These are phyloP conservation scores for Mormyrus iriodes DNA, from an alignment of 2,113 vertebrate species.

Conservation along the genomic window DNA sequence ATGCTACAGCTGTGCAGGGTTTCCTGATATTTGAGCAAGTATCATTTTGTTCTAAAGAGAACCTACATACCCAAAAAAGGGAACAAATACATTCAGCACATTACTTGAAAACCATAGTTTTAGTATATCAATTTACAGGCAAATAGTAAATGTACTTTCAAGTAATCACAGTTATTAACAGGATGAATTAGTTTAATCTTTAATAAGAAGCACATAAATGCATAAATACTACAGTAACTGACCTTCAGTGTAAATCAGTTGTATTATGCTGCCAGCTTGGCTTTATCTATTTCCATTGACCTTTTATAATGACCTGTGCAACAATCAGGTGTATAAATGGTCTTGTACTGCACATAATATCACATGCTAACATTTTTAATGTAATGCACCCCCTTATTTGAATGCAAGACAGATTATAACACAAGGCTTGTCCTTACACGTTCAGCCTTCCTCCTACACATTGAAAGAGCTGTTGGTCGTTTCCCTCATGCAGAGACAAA, in stretches of 20 bases:
- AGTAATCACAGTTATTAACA: background rate
- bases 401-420: background rate
- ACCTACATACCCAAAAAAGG: background rate
- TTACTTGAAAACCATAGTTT: background rate
- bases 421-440: background rate
- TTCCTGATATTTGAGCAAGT: background rate
- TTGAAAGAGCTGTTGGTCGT: constrained; percentile 16
- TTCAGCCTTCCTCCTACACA: constrained; percentile 14
- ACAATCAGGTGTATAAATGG: background rate
- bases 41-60: constrained; percentile 1
- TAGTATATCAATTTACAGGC: background rate
- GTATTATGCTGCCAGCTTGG: background rate
- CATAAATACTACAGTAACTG: background rate
- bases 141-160: background rate
- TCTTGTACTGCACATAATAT: background rate
- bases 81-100: background rate
- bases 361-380: background rate
- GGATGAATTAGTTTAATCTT: background rate
- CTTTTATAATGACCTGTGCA: background rate
- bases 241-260: background rate
- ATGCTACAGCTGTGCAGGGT: background rate
- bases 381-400: background rate
- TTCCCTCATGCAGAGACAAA: constrained; percentile 33
- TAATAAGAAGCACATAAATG: background rate
- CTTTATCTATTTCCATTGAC: background rate